Percentiles rank a stretch among this genome's conserved stretches.
Conservation (phyloP, 2,888 invertebrate species). For the Scaptomyza flava region DNA sequence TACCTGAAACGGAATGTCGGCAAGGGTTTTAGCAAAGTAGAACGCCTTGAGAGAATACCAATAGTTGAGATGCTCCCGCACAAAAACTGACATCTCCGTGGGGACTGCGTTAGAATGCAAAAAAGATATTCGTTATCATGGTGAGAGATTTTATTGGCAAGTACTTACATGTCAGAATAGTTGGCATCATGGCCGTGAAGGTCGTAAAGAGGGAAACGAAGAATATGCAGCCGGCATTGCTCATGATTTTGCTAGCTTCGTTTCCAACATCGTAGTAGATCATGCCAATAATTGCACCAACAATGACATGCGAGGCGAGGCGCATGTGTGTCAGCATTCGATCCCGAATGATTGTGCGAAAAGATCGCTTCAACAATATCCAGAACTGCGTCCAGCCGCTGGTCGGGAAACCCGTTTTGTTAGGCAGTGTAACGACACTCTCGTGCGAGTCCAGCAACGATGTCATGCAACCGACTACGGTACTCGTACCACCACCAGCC, state of each 20-base stretch:
- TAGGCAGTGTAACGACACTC: constrained; percentile 88
- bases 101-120: constrained; percentile 89
- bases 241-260: constrained; percentile 96
- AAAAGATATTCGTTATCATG: neutral
- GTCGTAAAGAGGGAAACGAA: constrained; percentile 98
- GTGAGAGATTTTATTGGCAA: neutral
- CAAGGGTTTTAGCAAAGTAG: constrained; percentile 97
- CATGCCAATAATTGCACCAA: constrained; percentile 96
- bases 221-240: constrained; percentile 97
- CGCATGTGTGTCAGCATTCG: constrained; percentile 95
- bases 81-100: constrained; percentile 96
- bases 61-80: constrained; percentile 97
- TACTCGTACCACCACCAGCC: constrained; percentile 43
- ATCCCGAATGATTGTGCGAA: constrained; percentile 92
- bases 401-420: constrained; percentile 91
- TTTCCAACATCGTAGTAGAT: constrained; percentile 97
- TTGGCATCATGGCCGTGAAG: constrained; percentile 99
- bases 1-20: constrained; percentile 98
- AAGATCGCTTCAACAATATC: constrained; percentile 93
- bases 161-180: constrained; percentile 96
- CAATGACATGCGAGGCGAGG: constrained; percentile 89
- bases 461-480: constrained; percentile 87
- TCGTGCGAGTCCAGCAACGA: constrained; percentile 90
- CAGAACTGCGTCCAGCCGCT: constrained; percentile 93
- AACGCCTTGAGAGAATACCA: constrained; percentile 99